Base-by-base conservation (phyloP, 2,113 vertebrate genomes). In the Athene noctua region DNA sequence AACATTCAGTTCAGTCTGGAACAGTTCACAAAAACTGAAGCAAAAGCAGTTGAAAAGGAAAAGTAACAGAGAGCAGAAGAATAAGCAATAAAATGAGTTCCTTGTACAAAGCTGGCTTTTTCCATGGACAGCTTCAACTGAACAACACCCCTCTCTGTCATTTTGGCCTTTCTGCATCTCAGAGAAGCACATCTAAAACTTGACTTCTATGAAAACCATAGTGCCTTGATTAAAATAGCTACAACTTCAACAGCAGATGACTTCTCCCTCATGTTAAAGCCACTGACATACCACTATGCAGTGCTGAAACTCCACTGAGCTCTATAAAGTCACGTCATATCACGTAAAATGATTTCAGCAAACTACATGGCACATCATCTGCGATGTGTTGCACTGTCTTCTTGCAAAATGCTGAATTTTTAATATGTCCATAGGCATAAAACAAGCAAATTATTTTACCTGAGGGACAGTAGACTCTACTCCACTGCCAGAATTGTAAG, bases 371-470 rank as follows among this genome's bases (percentile, higher is more conserved):
- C 29, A 49, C 49, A 91, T 68, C 26, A 47, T 91, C 44, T 85
- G 16, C 22, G 95, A 66, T 42, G 20, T 5, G 11, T 23, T 82
- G 36, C 57, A 51, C 52, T 94, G 42, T 51, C 62, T 88, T 83
- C 87, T 73, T 94, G 36, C 55, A 79, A 88, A 89, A 73, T 84
- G 46, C 6, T 70, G 26, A 26, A 65, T 96, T 93, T 96, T 94
- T 72, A 93, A 67, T 77, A 88, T 38, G 36, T 70, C 75, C 40
- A 77, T 6, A 88, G 75, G 71, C 88, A 91, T 23, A 83, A 59
- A 86, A 54, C 46, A 96, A 81, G 63, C 32, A 94, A 94, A 80
- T 82, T 77, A n/a, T 16, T 40, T 94, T 80, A 84, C 87, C 93
- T 62, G 71, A 87, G 85, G 75, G 61, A 72, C 34, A 72, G 40